phyloP scores from a whole-genome alignment of 2,113 vertebrate genomes.

The Dicerorhinus sumatrensis region DNA sequence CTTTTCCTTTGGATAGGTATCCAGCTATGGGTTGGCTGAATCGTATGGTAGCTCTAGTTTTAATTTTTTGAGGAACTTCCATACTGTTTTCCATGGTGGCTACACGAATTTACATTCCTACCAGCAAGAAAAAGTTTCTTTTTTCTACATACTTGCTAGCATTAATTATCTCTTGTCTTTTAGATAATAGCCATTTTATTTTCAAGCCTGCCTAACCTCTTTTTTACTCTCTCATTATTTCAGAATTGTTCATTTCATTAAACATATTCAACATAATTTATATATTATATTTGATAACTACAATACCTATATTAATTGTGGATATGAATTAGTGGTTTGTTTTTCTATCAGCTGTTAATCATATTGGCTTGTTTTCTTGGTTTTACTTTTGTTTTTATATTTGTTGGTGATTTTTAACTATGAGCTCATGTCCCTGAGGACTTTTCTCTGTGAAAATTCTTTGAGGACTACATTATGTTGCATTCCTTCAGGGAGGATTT shows the following conservation, averaged over 20 bases:
- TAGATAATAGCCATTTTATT: neutral
- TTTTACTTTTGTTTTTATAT: neutral
- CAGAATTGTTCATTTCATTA: neutral
- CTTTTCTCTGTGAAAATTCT: neutral
- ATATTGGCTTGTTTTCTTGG: neutral
- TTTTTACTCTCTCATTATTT: neutral
- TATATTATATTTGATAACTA: neutral
- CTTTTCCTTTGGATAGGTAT: neutral
- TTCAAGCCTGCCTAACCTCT: neutral
- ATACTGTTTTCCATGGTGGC: neutral
- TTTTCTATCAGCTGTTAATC: neutral
- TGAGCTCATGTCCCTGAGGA: neutral
- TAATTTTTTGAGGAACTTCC: neutral
- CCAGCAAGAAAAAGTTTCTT: neutral
- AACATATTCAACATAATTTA: neutral
- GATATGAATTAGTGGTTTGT: neutral
- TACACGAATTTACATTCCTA: neutral
- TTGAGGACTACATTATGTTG: neutral
- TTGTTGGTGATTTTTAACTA: neutral
- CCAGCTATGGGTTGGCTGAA: neutral
- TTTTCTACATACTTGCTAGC: neutral
- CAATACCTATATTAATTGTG: neutral
- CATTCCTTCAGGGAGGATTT: neutral
- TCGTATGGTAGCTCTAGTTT: neutral
- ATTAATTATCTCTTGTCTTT: neutral